Percentiles rank a stretch among this genome's conserved stretches.
Conservation (phyloP, 2,888 invertebrate species). For the Thera obeliscata region DNA sequence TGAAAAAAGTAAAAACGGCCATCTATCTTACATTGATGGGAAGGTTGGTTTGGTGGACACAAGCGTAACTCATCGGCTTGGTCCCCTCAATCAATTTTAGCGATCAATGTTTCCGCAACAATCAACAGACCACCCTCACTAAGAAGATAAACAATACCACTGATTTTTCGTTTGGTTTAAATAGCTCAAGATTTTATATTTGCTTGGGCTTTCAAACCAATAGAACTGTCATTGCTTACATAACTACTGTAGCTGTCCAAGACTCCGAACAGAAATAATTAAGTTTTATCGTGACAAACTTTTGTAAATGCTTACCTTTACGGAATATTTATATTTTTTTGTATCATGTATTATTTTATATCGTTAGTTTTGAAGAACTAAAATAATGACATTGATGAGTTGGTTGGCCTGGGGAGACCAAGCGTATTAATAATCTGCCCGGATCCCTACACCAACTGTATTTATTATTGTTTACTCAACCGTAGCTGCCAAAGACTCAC, state of each 20-base stretch:
- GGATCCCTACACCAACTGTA: not conserved
- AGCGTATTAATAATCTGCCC: slow-evolving; percentile 1
- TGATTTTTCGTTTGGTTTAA: not conserved
- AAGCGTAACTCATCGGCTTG: not conserved
- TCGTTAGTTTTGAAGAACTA: no score
- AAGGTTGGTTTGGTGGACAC: not conserved
- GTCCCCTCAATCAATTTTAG: not conserved
- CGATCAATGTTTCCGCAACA: not conserved
- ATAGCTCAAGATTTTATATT: not conserved
- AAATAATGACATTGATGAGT: slow-evolving; percentile 6
- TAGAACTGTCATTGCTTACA: not conserved
- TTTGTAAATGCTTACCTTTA: no score
- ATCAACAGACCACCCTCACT: not conserved
- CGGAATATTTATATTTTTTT: no score
- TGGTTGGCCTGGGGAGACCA: slow-evolving; percentile 4
- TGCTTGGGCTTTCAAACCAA: not conserved
- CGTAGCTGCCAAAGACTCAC: not conserved
- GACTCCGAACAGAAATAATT: not conserved
- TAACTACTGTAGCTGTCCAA: not conserved
- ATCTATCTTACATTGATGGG: not conserved
- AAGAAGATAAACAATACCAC: not conserved
- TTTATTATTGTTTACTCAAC: slow-evolving; percentile 2
- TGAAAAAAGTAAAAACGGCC: no score
- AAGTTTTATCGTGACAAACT: no score
- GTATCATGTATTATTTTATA: no score